These are phyloP conservation scores for Baronia brevicornis DNA, from an alignment of 2,888 invertebrate genomes.

Conservation along the genomic window DNA sequence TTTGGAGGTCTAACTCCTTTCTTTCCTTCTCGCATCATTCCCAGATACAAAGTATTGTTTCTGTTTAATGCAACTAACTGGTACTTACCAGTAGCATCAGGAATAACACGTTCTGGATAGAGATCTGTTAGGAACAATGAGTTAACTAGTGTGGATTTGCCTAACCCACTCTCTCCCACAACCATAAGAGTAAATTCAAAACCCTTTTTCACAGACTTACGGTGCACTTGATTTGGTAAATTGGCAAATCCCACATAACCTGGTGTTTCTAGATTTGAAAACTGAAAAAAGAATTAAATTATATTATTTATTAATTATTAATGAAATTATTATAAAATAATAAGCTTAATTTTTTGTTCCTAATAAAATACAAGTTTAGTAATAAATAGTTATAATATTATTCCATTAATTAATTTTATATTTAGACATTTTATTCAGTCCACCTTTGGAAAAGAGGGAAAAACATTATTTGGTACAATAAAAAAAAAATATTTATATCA, in stretches of 20 bases:
- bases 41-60: too few relatives aligned
- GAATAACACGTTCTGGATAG: slow-evolving; percentile 93
- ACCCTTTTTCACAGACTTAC: slow-evolving; percentile 98
- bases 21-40: too few relatives aligned
- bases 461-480: background rate
- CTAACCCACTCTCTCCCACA: slow-evolving; percentile 92
- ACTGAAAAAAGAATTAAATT: slow-evolving; percentile 63
- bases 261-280: slow-evolving; percentile 88
- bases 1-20: too few relatives aligned
- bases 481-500: background rate
- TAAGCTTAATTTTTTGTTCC: too few relatives aligned
- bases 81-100: slow-evolving; percentile 86
- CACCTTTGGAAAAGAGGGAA: background rate
- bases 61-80: too few relatives aligned
- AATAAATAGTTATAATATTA: too few relatives aligned
- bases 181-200: slow-evolving; percentile 99
- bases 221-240: slow-evolving; percentile 96
- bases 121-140: slow-evolving; percentile 95
- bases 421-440: background rate
- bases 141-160: slow-evolving; percentile 97
- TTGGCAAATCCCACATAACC: slow-evolving; percentile 96
- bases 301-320: too few relatives aligned
- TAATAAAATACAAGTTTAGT: too few relatives aligned
- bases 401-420: too few relatives aligned
- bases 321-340: too few relatives aligned